A percentile compares a stretch with the other conserved stretches of the same genome.
Evolutionary conservation across 2,888 invertebrate species (phyloP).

Genomic region (Ypsolopha sequella): DNA sequence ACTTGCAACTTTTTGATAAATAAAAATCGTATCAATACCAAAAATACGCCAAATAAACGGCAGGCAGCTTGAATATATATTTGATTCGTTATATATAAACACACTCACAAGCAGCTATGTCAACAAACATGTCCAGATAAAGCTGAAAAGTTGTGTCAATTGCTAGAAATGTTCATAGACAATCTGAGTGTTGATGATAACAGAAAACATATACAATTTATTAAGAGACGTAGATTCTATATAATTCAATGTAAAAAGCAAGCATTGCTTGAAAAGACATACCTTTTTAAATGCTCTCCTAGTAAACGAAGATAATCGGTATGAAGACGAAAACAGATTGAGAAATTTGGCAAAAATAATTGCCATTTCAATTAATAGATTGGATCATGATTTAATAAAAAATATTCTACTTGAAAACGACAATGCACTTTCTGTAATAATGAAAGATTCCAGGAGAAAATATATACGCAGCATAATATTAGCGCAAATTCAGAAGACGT

Average conservation of each 20-base stretch:
- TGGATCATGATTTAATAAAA: slow-evolving; percentile 27
- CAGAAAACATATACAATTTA: slow-evolving; percentile 29
- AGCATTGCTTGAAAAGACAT: slow-evolving; percentile 34
- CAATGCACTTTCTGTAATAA: slow-evolving; percentile 9
- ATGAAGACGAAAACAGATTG: slow-evolving; percentile 9
- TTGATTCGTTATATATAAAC: slow-evolving; percentile 33
- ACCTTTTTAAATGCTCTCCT: slow-evolving; percentile 27
- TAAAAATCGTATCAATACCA: too few relatives aligned
- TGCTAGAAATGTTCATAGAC: slow-evolving; percentile 35
- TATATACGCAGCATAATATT: slow-evolving; percentile 31
- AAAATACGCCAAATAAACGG: slow-evolving; percentile 40
- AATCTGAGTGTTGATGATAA: slow-evolving; percentile 37
- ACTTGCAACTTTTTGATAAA: too few relatives aligned
- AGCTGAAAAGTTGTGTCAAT: slow-evolving; percentile 25
- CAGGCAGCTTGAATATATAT: too few relatives aligned
- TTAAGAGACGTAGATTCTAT: slow-evolving; percentile 22
- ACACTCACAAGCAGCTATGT: slow-evolving; percentile 28
- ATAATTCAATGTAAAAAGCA: slow-evolving; percentile 23
- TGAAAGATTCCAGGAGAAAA: slow-evolving; percentile 16
- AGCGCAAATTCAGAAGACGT: slow-evolving; percentile 22
- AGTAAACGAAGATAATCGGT: slow-evolving; percentile 13
- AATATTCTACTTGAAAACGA: slow-evolving; percentile 27
- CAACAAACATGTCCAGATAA: slow-evolving; percentile 26
- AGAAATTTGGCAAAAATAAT: slow-evolving; percentile 16
- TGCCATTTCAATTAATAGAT: slow-evolving; percentile 26